Percentiles rank a stretch among this genome's conserved stretches.
These are phyloP conservation scores for Drosophila flavopinicola DNA, from an alignment of 2,888 invertebrate species.

Conservation along the genomic window DNA sequence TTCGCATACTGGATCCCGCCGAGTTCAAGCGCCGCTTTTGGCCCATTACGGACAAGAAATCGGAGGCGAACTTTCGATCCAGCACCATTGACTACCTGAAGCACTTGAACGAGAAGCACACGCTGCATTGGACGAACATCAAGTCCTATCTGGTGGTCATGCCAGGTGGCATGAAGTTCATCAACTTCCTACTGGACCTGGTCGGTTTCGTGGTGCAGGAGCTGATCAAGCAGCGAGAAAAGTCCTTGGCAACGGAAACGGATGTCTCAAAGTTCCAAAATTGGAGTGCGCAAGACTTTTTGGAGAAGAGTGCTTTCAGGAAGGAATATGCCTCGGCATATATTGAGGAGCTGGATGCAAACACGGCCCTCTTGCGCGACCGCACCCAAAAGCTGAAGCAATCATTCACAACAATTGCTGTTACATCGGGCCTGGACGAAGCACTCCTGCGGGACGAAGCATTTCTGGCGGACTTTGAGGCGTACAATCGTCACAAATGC, in stretches of 20 bases:
- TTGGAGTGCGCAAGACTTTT: slow-evolving; percentile 63
- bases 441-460: slow-evolving; percentile 51
- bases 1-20: slow-evolving; percentile 80
- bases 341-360: slow-evolving; percentile 63
- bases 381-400: slow-evolving; percentile 50
- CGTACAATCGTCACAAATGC: slow-evolving; percentile 54
- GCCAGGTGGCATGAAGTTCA: slow-evolving; percentile 84
- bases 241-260: slow-evolving; percentile 46
- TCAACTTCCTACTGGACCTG: slow-evolving; percentile 80
- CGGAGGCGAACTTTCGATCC: slow-evolving; percentile 82
- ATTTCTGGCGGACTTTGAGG: slow-evolving; percentile 65
- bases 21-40: slow-evolving; percentile 84
- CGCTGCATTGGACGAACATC: slow-evolving; percentile 80
- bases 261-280: slow-evolving; percentile 25
- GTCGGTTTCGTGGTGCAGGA: slow-evolving; percentile 80
- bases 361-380: slow-evolving; percentile 54
- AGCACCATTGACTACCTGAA: slow-evolving; percentile 82
- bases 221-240: slow-evolving; percentile 77
- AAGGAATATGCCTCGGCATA: slow-evolving; percentile 79
- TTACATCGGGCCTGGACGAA: slow-evolving; percentile 36
- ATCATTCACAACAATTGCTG: slow-evolving; percentile 51
- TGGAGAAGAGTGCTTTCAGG: slow-evolving; percentile 62
- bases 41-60: slow-evolving; percentile 83
- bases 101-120: slow-evolving; percentile 82
- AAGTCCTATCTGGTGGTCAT: slow-evolving; percentile 83